Base-by-base conservation (phyloP, 1,140 invertebrate genomes). In the Scylla paramamosain region DNA sequence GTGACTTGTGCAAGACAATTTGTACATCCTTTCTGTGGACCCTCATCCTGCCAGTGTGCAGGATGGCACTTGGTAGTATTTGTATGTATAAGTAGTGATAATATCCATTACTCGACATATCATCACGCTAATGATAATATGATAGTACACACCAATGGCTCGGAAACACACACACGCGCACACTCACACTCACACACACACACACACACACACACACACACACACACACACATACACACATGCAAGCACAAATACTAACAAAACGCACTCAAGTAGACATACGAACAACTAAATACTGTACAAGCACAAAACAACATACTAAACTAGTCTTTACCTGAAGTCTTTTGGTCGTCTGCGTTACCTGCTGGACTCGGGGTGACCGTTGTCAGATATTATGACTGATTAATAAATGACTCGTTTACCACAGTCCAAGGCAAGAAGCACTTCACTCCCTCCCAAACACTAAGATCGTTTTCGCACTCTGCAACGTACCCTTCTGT, bases 401-500 rank as follows among this genome's bases (percentile, higher is more conserved):
- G 10, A 12, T 20, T 20, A 77, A n/a, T 77, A n/a, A 77, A n/a
- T n/a, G 12, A n/a, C 67, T 77, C 0, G 6, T n/a, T 77, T 77
- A n/a, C 25, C 67, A 77, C 67, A 7, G 20, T 77, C n/a, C 67
- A 77, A 6, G 67, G 20, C 67, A n/a, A 77, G 67, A n/a, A 25
- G 67, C 67, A 77, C 67, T 8, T 77, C 67, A 77, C 67, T 77
- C 67, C 67, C 67, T 77, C 67, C 67, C 67, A n/a, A n/a, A 77
- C 67, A 77, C 67, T 20, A 25, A 77, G 0, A 77, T 20, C 12
- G 67, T 20, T 25, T 0, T 20, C 20, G n/a, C 67, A 77, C 67
- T n/a, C n/a, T 77, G 6, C 67, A 77, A 20, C 67, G 16, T 77
- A n/a, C 12, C 67, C n/a, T 25, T n/a, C 25, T 8, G 12, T 1